Base-by-base conservation (phyloP, 2,113 vertebrate genomes). In the Oncorhynchus mykiss region DNA sequence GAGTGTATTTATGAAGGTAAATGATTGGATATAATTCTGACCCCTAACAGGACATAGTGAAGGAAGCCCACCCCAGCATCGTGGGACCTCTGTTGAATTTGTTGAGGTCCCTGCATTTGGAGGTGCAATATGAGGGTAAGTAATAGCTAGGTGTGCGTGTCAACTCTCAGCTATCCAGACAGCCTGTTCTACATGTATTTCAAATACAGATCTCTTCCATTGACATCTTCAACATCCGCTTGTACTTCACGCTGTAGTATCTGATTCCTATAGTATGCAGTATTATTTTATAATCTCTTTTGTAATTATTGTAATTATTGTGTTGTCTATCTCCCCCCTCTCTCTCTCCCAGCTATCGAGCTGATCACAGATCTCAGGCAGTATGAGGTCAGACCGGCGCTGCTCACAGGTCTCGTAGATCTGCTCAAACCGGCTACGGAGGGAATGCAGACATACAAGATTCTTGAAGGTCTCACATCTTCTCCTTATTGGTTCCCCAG, bases 71-170 rank as follows among this genome's bases (percentile, higher is more conserved):
- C 77, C 62, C 85, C 1, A 75, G 77, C 73, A 91, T 95, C 1
- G 83, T 92, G 45, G 91, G 93, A 3, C 91, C 90, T 0, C 64
- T 94, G 68, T 78, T 96, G 85, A 78, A 76, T 0, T 13, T 83
- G 18, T 93, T 96, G 34, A 74, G 80, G 27, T 95, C 95, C 0
- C 73, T 86, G 70, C 92, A 95, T 70, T 78, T 86, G 67, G 92
- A 95, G 59, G 92, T 95, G 13, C 95, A 94, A 74, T 71, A 92
- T 12, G 92, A 95, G 94, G 94, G 96, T 95, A 90, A 78, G 72
- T 22, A 22, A 62, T 62, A 54, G 51, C 16, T 18, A 16, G 13
- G 1, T 16, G 51, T 62, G 20, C n/a, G 6, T 60, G 59, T 27
- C 67, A 4, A 4, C 29, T 29, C 67, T 29, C 67, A 69, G 34